Percentiles rank a stretch among this genome's conserved stretches.
phyloP scores from a whole-genome alignment of 2,888 invertebrate genomes.

The Thera britannica region DNA sequence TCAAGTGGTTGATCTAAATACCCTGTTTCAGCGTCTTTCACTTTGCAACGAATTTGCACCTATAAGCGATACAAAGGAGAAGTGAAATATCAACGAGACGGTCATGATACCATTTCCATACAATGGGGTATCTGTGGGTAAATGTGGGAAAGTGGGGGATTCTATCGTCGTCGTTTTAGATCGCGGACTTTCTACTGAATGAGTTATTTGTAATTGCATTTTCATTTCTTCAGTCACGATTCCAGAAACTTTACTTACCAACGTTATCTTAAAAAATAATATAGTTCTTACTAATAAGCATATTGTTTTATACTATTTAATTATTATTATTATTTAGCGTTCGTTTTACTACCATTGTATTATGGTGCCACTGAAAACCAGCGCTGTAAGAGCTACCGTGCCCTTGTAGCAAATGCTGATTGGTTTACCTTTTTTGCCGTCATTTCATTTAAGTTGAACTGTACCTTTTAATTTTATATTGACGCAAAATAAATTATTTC shows the following conservation, averaged over 20 bases:
- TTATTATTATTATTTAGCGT: too few species aligned
- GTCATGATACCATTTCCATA: constrained; percentile 51
- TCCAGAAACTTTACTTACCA: not conserved
- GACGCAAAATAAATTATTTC: too few species aligned
- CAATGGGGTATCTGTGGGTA: constrained; percentile 51
- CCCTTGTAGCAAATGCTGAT: too few species aligned
- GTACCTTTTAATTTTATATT: too few species aligned
- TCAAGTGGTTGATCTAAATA: constrained; percentile 17
- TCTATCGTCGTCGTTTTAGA: constrained; percentile 30
- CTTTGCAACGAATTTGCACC: constrained; percentile 30
- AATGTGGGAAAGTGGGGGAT: constrained; percentile 49
- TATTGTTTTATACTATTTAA: too few species aligned
- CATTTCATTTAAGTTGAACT: too few species aligned
- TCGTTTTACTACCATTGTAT: too few species aligned
- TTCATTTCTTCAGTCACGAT: constrained; percentile 30
- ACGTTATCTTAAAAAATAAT: too few species aligned
- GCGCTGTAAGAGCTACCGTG: too few species aligned
- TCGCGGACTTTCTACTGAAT: constrained; percentile 39
- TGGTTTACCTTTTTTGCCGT: too few species aligned
- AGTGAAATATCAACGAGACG: constrained; percentile 42
- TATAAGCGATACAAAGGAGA: constrained; percentile 28
- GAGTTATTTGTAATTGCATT: constrained; percentile 32
- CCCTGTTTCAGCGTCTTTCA: constrained; percentile 22
- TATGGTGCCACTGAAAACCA: too few species aligned
- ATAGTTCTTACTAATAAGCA: too few species aligned